phyloP scores from a whole-genome alignment of 2,888 invertebrate genomes.

The Petrophora chlorosata region DNA sequence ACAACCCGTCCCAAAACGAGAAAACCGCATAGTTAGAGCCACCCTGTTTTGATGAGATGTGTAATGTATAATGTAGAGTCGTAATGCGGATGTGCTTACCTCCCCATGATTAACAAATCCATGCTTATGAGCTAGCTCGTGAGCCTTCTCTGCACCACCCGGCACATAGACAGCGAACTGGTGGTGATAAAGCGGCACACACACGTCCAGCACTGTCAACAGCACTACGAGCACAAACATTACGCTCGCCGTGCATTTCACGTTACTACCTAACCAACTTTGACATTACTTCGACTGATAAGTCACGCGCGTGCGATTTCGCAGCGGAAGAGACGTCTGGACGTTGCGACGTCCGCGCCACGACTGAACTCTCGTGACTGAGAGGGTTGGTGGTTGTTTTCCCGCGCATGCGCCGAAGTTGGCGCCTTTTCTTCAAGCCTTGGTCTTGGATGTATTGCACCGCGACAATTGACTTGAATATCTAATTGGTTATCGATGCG shows the following conservation, averaged over 20 bases:
- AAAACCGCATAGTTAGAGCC: too few relatives aligned
- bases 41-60: constrained; percentile 8
- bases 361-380: constrained; percentile 54
- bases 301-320: constrained; percentile 12
- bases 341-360: constrained; percentile 50
- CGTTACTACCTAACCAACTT: constrained; percentile 57
- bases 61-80: neutral
- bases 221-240: constrained; percentile 74
- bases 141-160: constrained; percentile 61
- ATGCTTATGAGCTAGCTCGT: constrained; percentile 73
- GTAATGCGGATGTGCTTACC: constrained; percentile 52
- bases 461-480: constrained; percentile 76
- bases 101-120: constrained; percentile 79
- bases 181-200: constrained; percentile 76
- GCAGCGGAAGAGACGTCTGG: constrained; percentile 45
- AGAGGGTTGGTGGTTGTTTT: constrained; percentile 19
- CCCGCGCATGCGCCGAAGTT: constrained; percentile 48
- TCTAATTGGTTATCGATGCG: constrained; percentile 61
- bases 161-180: constrained; percentile 91
- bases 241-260: constrained; percentile 74
- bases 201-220: constrained; percentile 71
- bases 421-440: constrained; percentile 79
- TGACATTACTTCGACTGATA: constrained; percentile 30
- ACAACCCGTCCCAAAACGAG: neutral
- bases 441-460: constrained; percentile 69